phyloP scores from a whole-genome alignment of 2,113 vertebrate species.

The Parus major region DNA sequence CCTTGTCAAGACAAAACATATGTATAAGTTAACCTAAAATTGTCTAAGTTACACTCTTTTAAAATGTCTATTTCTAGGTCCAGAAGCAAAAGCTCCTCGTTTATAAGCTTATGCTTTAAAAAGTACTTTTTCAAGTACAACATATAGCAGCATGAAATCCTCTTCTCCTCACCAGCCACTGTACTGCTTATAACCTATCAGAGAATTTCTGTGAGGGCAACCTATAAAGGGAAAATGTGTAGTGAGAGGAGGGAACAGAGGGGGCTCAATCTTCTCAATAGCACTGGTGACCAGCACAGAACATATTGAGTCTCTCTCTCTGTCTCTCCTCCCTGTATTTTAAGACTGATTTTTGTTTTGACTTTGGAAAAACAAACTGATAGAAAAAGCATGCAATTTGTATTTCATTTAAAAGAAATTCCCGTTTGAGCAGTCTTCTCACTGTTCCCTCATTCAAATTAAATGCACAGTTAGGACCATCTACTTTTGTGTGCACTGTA shows the following conservation, averaged over 20 bases:
- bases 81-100: not conserved
- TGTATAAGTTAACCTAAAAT: not conserved
- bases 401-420: not conserved
- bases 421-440: not conserved
- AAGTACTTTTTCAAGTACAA: not conserved
- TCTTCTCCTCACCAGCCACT: not conserved
- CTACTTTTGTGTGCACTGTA: not conserved
- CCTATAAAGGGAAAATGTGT: not conserved
- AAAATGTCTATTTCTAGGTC: not conserved
- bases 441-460: not conserved
- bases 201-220: not conserved
- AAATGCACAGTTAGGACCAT: not conserved
- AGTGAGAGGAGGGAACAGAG: not conserved
- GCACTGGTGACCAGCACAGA: not conserved
- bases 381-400: not conserved
- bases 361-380: not conserved
- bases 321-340: not conserved
- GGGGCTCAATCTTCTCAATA: not conserved
- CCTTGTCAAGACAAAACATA: not conserved
- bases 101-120: not conserved
- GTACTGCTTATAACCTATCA: not conserved
- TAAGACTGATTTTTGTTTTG: not conserved
- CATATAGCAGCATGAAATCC: not conserved
- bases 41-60: not conserved
- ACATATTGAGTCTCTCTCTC: fast-evolving